Percentiles rank a stretch among this genome's conserved stretches.
Evolutionary conservation across 2,888 invertebrate genomes (phyloP).

Genomic region (Melipona beecheii): DNA sequence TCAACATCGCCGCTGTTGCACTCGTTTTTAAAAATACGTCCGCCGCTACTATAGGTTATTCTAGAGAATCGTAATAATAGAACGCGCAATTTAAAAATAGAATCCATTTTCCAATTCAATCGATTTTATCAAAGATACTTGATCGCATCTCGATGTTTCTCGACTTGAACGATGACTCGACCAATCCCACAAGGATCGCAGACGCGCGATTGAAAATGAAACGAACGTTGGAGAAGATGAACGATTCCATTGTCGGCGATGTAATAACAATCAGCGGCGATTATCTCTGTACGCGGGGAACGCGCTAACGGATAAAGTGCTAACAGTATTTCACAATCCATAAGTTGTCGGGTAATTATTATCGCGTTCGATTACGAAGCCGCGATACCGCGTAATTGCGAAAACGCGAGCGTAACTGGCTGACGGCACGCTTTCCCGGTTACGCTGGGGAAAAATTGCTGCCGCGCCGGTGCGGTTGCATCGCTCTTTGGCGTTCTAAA

Average conservation of each 20-base stretch:
- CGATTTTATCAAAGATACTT: background rate
- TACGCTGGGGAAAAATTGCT: conserved; percentile 5
- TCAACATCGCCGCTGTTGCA: too few relatives aligned
- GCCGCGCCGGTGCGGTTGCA: too few relatives aligned
- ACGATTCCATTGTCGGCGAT: background rate
- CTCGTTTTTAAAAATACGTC: too few relatives aligned
- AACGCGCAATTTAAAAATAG: too few relatives aligned
- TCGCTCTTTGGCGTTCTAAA: background rate
- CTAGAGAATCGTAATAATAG: too few relatives aligned
- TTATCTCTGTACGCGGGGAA: conserved; percentile 7
- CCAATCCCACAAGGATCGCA: background rate
- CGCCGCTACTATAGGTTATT: too few relatives aligned
- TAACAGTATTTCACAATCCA: conserved; percentile 28
- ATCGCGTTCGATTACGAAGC: conserved; percentile 32
- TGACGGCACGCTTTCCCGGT: background rate
- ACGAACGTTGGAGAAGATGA: background rate
- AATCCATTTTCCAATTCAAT: background rate
- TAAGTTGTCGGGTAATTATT: conserved; percentile 26
- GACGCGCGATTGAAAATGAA: background rate
- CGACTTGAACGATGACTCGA: background rate
- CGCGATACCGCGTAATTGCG: conserved; percentile 24
- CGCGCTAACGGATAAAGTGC: background rate
- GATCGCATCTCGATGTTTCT: background rate
- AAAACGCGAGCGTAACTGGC: background rate
- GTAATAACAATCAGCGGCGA: background rate